Base-by-base conservation (phyloP, 2,113 vertebrate species). In the Gobio gobio region DNA sequence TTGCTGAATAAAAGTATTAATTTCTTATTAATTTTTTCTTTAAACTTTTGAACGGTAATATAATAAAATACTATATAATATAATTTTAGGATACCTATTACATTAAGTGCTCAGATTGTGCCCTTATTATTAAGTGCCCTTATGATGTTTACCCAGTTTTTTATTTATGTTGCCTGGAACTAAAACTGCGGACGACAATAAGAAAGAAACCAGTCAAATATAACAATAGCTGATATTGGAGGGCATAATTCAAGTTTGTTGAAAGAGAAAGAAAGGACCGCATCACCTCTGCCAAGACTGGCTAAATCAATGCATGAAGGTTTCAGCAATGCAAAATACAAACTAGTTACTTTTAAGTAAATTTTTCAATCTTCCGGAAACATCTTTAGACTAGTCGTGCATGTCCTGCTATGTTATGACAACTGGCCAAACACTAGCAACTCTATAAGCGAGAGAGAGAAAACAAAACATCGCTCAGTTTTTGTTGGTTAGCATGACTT, bases 401-500 rank as follows among this genome's bases (percentile, higher is more conserved):
- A 75, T 43, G 12, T 74, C 75, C 16, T 24, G n/a, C 63, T 58
- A 84, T 33, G 54, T 76, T 73, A 16, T 59, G 61, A 75, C 63
- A 58, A 54, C 43, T 70, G 75, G 45, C 47, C 78, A 43, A 26
- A 22, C 45, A 54, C 49, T 64, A 81, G 63, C 68, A 22, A 20
- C 24, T 85, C 75, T n/a, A 73, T 80, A 70, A 56, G 76, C 74
- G 29, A 66, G 5, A 64, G 33, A 54, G 33, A 54, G 51, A 72
- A 82, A 51, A 78, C 36, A 45, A 78, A 33, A 73, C 73, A 83
- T 43, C 14, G 76, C 56, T 45, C 0, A 70, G 76, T 56, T 86
- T 74, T 75, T 80, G 66, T 66, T 66, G 58, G 59, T 82, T 54
- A 77, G 78, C 76, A 43, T 72, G 61, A 83, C 75, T 79, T 10